phyloP scores from a whole-genome alignment of 2,888 invertebrate genomes.

The Acronicta psi region DNA sequence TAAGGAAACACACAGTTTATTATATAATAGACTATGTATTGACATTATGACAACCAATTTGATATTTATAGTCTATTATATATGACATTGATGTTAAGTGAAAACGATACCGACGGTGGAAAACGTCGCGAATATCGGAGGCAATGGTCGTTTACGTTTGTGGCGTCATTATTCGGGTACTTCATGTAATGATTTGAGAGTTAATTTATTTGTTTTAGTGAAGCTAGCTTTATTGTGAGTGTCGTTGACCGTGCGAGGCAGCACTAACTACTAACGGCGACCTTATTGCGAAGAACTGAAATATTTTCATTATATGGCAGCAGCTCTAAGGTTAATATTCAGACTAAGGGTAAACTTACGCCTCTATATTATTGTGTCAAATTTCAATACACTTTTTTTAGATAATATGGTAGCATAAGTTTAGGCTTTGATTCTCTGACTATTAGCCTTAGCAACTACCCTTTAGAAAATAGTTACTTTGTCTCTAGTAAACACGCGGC shows the following conservation, averaged over 20 bases:
- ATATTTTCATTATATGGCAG: slow-evolving; percentile 21
- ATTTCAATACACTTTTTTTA: no score
- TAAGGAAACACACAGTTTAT: slow-evolving; percentile 72
- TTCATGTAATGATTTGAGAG: slow-evolving; percentile 71
- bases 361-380: no score
- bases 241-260: slow-evolving; percentile 69
- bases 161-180: slow-evolving; percentile 44
- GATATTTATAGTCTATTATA: slow-evolving; percentile 68
- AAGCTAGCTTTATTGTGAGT: slow-evolving; percentile 83
- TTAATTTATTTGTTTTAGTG: slow-evolving; percentile 85
- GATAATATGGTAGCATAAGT: no score
- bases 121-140: slow-evolving; percentile 82
- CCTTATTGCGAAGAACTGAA: slow-evolving; percentile 23
- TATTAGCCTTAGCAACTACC: no score
- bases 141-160: slow-evolving; percentile 49
- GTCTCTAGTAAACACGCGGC: no score
- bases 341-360: no score
- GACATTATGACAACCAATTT: slow-evolving; percentile 11
- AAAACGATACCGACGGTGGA: slow-evolving; percentile 72
- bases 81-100: slow-evolving; percentile 66
- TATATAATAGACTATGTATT: slow-evolving; percentile 70
- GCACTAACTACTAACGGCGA: slow-evolving; percentile 70
- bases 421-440: no score
- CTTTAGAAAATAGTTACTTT: background rate
- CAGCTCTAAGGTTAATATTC: background rate